Evolutionary conservation across 2,113 vertebrate genomes (phyloP).

Genomic region (Paraplagusia blochii): DNA sequence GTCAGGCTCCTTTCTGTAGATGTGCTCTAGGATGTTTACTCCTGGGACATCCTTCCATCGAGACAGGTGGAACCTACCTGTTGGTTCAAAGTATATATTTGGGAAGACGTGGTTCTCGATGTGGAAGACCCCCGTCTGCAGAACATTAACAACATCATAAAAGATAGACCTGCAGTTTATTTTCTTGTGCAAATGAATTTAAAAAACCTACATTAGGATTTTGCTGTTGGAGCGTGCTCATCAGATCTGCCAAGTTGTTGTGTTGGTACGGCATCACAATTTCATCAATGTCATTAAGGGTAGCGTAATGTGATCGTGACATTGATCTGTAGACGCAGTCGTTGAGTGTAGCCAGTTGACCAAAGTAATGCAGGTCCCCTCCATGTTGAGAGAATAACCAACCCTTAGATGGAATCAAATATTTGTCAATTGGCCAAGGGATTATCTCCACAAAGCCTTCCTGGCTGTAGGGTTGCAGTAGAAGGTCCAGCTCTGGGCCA

Average conservation of each 20-base stretch:
- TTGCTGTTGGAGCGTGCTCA: conserved; percentile 61
- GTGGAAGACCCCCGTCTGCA: conserved; percentile 53
- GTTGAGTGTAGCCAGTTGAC: conserved; percentile 70
- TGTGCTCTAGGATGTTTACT: conserved; percentile 75
- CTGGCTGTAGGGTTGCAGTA: conserved; percentile 69
- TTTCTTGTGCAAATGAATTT: neutral
- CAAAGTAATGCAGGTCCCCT: conserved; percentile 71
- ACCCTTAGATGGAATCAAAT: conserved; percentile 65
- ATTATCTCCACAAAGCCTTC: conserved; percentile 76
- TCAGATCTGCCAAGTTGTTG: conserved; percentile 58
- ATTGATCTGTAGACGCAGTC: conserved; percentile 74
- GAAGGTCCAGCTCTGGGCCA: conserved; percentile 66
- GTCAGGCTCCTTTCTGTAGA: conserved; percentile 61
- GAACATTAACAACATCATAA: neutral
- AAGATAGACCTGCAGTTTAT: neutral
- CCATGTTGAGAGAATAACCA: conserved; percentile 48
- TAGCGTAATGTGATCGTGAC: conserved; percentile 64
- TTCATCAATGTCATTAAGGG: conserved; percentile 80
- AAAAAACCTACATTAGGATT: conserved; percentile 44
- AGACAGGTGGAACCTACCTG: conserved; percentile 42
- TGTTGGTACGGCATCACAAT: conserved; percentile 75
- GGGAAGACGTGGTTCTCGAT: conserved; percentile 79
- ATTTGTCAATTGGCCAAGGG: conserved; percentile 73
- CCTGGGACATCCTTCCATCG: conserved; percentile 74
- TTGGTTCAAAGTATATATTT: conserved; percentile 52